Conservation (phyloP, 92 coral and sea anemone species). For the Pocillopora grandis region DNA sequence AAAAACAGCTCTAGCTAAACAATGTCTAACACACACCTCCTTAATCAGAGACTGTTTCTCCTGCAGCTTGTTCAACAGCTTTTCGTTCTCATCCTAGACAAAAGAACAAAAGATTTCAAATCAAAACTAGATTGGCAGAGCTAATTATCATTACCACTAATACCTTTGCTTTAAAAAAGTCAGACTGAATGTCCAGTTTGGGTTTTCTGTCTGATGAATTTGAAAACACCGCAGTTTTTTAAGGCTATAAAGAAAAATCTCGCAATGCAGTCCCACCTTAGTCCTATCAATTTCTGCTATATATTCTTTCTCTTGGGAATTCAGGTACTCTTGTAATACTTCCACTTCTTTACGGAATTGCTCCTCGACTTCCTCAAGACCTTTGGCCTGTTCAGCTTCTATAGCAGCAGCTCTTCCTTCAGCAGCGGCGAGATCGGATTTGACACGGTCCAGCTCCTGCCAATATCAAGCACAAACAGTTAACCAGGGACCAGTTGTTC, state of each 20-base stretch:
- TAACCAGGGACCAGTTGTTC: background rate
- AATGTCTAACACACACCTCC: constrained; percentile 19
- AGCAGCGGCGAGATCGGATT: constrained; percentile 59
- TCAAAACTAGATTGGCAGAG: no score
- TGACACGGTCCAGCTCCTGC: constrained; percentile 73
- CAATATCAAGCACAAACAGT: background rate
- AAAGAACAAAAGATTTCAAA: background rate
- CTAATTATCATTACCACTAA: no score
- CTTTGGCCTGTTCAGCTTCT: constrained; percentile 64
- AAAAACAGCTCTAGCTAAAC: background rate
- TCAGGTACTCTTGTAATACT: constrained; percentile 57
- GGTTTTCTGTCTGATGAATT: no score
- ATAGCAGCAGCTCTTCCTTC: constrained; percentile 62
- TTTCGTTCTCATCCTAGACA: constrained; percentile 69
- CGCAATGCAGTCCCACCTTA: constrained; percentile 45
- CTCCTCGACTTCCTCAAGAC: constrained; percentile 63
- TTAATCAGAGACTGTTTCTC: constrained; percentile 37
- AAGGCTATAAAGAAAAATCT: no score
- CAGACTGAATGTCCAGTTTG: no score
- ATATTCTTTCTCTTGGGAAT: constrained; percentile 63
- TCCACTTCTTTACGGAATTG: constrained; percentile 71
- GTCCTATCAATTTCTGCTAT: constrained; percentile 58
- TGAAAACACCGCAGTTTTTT: no score
- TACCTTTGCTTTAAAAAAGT: no score
- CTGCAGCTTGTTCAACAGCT: constrained; percentile 50